Percentiles rank a stretch among this genome's conserved stretches.
Evolutionary conservation across 2,113 vertebrate species (phyloP).

Genomic region (Cisticola juncidis): DNA sequence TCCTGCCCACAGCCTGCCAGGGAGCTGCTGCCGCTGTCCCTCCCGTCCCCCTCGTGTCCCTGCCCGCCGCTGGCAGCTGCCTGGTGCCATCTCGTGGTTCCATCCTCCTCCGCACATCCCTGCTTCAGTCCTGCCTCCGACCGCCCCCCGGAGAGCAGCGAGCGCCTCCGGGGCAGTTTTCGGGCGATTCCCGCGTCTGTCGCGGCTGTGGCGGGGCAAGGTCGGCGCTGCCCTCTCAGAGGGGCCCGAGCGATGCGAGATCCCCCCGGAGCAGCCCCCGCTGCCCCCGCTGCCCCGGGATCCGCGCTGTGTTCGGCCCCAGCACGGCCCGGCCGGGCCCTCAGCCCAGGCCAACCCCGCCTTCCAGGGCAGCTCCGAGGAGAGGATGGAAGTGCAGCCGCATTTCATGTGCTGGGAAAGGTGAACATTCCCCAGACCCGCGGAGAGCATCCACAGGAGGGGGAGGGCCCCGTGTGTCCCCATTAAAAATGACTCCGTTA

Average conservation of each 20-base stretch:
- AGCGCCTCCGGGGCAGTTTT: fast-evolving
- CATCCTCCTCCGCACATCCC: not conserved
- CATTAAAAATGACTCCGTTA: not conserved
- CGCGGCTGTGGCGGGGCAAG: fast-evolving
- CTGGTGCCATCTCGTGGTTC: conserved; percentile 41
- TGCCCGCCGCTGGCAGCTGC: not conserved
- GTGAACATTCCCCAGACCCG: not conserved
- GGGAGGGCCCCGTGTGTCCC: not conserved
- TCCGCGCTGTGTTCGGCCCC: conserved; percentile 69
- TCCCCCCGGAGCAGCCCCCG: too few species aligned
- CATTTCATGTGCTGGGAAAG: conserved; percentile 78
- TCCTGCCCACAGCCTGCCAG: not conserved
- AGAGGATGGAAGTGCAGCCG: conserved; percentile 73
- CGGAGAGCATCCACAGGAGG: not conserved
- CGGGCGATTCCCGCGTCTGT: fast-evolving
- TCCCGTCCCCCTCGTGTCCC: not conserved
- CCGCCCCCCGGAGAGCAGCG: fast-evolving
- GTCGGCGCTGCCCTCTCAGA: not conserved
- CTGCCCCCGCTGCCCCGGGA: conserved; percentile 35
- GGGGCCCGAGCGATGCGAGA: fast-evolving
- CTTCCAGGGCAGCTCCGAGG: conserved; percentile 81
- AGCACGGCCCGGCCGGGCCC: conserved; percentile 76
- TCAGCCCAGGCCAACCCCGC: conserved; percentile 81
- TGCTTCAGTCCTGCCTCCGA: not conserved
- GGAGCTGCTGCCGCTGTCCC: not conserved